Evolutionary conservation across 2,113 vertebrate genomes (phyloP).

Genomic region (Saccopteryx leptura): DNA sequence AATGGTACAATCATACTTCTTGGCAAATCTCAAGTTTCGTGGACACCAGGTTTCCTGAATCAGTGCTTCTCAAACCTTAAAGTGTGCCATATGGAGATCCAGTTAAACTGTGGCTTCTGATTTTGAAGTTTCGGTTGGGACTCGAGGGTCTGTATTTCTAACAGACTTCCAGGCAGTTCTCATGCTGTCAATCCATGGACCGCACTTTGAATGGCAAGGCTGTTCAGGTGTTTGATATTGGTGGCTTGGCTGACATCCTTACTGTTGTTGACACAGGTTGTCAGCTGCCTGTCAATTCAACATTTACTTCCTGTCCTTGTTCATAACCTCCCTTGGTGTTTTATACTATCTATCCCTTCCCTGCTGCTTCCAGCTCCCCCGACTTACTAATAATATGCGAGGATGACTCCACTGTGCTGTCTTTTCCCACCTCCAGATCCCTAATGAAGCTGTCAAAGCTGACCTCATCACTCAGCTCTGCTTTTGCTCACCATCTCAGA

Average conservation of each 20-base stretch:
- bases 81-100: neutral
- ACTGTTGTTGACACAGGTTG: slow-evolving; percentile 13
- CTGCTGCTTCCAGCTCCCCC: neutral
- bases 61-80: neutral
- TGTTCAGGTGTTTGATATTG: neutral
- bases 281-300: slow-evolving; percentile 14
- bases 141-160: neutral
- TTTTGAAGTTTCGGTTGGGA: neutral
- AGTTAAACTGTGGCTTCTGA: neutral
- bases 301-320: slow-evolving; percentile 58
- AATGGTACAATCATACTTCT: neutral
- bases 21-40: neutral
- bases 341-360: slow-evolving; percentile 32
- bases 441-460: slow-evolving; percentile 2
- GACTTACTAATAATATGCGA: slow-evolving; percentile 1
- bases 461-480: slow-evolving; percentile 13
- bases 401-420: neutral
- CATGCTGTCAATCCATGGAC: neutral
- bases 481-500: neutral
- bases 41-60: slow-evolving; percentile 16
- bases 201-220: neutral
- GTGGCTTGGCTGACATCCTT: slow-evolving; percentile 2
- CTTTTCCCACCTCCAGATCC: neutral
- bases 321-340: neutral
- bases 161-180: neutral